Evolutionary conservation across 1,140 invertebrate genomes (phyloP).

Genomic region (Drosophila burlai): DNA sequence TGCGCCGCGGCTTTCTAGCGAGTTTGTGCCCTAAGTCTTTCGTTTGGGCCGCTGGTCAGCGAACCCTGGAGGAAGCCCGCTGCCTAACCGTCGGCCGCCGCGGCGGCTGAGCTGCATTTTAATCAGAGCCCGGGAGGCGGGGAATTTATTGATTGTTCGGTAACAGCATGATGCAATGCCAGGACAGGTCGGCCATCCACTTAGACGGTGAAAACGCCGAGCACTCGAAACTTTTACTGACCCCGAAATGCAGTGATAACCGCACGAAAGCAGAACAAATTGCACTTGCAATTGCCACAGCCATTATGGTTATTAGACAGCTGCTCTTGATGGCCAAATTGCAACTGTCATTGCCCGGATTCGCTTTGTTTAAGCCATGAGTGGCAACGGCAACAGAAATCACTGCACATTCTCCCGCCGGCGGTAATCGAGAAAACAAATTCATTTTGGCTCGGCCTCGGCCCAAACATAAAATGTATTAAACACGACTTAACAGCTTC

Average conservation of each 20-base stretch:
- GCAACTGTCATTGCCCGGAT: constrained; percentile 30
- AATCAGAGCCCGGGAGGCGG: constrained; percentile 21
- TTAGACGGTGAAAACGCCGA: constrained; percentile 10
- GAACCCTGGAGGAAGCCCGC: constrained; percentile 12
- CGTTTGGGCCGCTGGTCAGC: constrained; percentile 56
- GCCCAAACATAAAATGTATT: constrained; percentile 63
- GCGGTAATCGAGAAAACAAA: constrained; percentile 41
- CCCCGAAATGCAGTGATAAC: constrained; percentile 60
- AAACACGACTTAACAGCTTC: constrained; percentile 67
- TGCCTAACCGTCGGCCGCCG: constrained; percentile 26
- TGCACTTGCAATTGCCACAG: constrained; percentile 46
- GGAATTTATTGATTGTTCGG: constrained; percentile 43
- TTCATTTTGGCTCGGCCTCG: constrained; percentile 49
- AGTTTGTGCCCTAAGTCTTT: constrained; percentile 76
- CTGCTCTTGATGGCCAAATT: constrained; percentile 53
- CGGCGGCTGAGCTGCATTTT: constrained; percentile 54
- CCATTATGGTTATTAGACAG: constrained; percentile 38
- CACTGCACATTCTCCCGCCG: constrained; percentile 23
- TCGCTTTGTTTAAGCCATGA: constrained; percentile 22
- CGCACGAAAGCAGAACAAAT: constrained; percentile 77
- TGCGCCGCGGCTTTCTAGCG: constrained; percentile 51
- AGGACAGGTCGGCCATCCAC: constrained; percentile 11
- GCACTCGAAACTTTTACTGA: constrained; percentile 65
- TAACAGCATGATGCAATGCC: constrained; percentile 47
- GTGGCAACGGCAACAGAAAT: constrained; percentile 6